phyloP scores from a whole-genome alignment of 2,888 invertebrate genomes.

The Actias luna region DNA sequence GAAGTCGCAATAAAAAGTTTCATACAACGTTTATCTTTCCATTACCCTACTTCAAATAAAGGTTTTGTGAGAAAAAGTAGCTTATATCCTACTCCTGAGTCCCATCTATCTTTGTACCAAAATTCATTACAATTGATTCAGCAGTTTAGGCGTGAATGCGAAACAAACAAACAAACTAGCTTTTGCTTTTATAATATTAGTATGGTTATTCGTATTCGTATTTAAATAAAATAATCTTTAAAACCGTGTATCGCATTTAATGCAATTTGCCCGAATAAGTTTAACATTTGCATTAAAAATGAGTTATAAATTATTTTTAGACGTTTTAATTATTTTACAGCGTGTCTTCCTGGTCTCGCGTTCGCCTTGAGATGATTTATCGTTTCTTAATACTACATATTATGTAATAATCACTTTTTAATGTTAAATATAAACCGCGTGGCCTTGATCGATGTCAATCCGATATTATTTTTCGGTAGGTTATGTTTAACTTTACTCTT shows the following conservation, averaged over 20 bases:
- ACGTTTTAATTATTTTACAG: constrained; percentile 19
- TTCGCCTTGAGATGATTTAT: constrained; percentile 18
- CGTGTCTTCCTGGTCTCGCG: constrained; percentile 17
- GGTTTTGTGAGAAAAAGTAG: no score
- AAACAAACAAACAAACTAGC: no score
- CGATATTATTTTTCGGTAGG: neutral
- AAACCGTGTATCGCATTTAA: neutral
- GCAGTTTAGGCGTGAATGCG: no score
- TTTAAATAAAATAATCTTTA: neutral
- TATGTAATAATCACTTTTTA: constrained; percentile 7
- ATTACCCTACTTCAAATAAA: no score
- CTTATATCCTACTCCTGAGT: no score
- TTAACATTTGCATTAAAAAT: constrained; percentile 12
- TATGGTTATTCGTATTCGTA: no score
- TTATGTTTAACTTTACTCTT: no score
- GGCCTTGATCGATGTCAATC: constrained; percentile 13
- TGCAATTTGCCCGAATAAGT: neutral
- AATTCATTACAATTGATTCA: no score
- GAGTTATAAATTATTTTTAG: constrained; percentile 17
- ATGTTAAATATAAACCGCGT: constrained; percentile 10
- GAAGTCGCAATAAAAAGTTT: no score
- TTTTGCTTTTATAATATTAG: no score
- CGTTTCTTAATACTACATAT: constrained; percentile 11
- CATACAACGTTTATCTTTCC: no score
- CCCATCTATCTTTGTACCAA: no score